These are phyloP conservation scores for Drosophila subsilvestris DNA, from an alignment of 2,888 invertebrate species.

Conservation along the genomic window DNA sequence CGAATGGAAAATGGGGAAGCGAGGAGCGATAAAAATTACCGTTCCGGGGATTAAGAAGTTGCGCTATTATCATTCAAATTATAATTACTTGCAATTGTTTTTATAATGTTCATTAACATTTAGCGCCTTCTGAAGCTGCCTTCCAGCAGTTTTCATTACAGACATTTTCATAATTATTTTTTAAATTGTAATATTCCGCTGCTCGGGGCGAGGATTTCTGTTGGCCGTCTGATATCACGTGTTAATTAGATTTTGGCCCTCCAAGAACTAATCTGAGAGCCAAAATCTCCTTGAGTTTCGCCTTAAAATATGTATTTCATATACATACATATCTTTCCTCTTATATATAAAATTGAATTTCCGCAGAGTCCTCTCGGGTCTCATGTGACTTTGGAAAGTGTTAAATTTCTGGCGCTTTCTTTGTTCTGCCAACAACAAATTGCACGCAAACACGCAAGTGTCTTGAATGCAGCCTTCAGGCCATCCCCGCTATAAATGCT, in stretches of 20 bases:
- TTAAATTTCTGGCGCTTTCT: conserved; percentile 70
- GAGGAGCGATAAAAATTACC: conserved; percentile 72
- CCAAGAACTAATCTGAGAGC: not conserved
- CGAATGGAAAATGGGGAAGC: conserved; percentile 4
- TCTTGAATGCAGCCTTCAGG: conserved; percentile 5
- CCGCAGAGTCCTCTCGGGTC: not conserved
- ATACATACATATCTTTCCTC: not conserved
- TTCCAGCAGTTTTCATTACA: conserved; percentile 59
- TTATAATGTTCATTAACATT: conserved; percentile 78
- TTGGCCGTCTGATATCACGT: conserved; percentile 67
- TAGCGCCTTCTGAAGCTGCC: conserved; percentile 73
- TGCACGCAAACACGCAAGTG: conserved; percentile 67
- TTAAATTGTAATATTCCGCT: conserved; percentile 74
- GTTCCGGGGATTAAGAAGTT: conserved; percentile 79
- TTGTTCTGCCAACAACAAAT: conserved; percentile 65
- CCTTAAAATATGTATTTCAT: not conserved
- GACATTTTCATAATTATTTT: conserved; percentile 78
- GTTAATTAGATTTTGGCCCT: conserved; percentile 68
- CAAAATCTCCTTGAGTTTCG: conserved; percentile 8
- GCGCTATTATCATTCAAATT: conserved; percentile 80
- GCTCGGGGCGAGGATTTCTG: conserved; percentile 68
- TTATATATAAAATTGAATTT: conserved; percentile 1
- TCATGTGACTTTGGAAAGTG: conserved; percentile 65
- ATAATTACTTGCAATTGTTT: conserved; percentile 80
- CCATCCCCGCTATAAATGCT: conserved; percentile 33